Evolutionary conservation across 2,888 invertebrate genomes (phyloP).

Genomic region (Itoplectis maculator): DNA sequence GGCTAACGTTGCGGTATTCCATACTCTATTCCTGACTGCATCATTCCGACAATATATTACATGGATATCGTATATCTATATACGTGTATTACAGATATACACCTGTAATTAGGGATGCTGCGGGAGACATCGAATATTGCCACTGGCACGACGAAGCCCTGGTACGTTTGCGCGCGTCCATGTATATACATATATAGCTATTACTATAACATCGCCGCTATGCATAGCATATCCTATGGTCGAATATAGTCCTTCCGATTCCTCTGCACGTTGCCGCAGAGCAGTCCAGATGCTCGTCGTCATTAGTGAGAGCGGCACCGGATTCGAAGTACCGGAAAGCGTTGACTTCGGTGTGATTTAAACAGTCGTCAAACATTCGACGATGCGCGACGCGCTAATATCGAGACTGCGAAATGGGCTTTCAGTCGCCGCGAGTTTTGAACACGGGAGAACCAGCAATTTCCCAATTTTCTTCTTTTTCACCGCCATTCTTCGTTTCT

Average conservation of each 20-base stretch:
- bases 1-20: constrained; percentile 10
- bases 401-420: constrained; percentile 24
- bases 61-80: background rate
- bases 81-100: constrained; percentile 19
- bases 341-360: constrained; percentile 9
- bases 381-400: background rate
- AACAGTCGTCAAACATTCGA: constrained; percentile 25
- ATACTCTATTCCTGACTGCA: constrained; percentile 5
- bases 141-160: constrained; percentile 21
- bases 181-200: background rate
- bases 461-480: background rate
- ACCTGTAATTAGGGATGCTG: constrained; percentile 39
- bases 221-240: background rate
- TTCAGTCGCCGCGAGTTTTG: constrained; percentile 1
- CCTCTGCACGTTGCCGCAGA: background rate
- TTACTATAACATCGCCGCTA: background rate
- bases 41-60: constrained; percentile 14
- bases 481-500: constrained; percentile 13
- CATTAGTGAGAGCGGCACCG: background rate
- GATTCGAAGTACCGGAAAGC: constrained; percentile 10
- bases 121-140: constrained; percentile 25
- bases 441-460: constrained; percentile 26
- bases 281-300: constrained; percentile 6
- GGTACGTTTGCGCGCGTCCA: background rate
- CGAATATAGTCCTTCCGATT: background rate